Evolutionary conservation across 1,140 invertebrate species (phyloP), one percentile per base, ranked within the genome.

Genomic region (Mycetomoellerius zeteki): DNA sequence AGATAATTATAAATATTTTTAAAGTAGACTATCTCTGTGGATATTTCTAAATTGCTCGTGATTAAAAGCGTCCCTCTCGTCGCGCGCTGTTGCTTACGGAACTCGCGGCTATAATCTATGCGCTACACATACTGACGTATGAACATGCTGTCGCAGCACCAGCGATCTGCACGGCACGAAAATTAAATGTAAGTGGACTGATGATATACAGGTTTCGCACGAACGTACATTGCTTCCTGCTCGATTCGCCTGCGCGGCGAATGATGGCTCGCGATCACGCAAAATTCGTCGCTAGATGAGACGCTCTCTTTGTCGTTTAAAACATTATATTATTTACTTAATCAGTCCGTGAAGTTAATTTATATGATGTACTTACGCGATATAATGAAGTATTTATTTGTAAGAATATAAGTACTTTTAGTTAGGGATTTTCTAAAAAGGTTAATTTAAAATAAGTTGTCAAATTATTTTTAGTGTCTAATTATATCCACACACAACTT

Each of bases 161-260:
- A 37, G 24, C 37, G 19, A 58, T 56, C 69, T 33, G 54, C 27
- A 56, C 19, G 19, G 80, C 56, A 84, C 12, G 80, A 84, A 84
- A 84, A 75, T 84, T 84, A 60, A 84, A 84, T 84, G 80, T 84
- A 75, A 84, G 37, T 75, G 80, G 69, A 33, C 14, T 50, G 69
- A 84, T 84, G 80, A 81, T 81, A 71, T 75, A 75, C 69, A 50
- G 54, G 80, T 84, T 84, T 72, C 80, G 71, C 69, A 84, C 69
- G 69, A 73, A 75, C 69, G 52, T 84, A 14, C 37, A 33, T 14
- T 56, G 69, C 54, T 84, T 84, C 80, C 80, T 84, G 80, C 56
- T 84, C 56, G 65, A 81, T 50, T 43, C 37, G 80, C 56, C 72
- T 75, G 56, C 43, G 14, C 69, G 54, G 69, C 80, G 69, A 84